Percentiles rank a stretch among this genome's conserved stretches.
These are phyloP conservation scores for Lordiphosa andalusiaca DNA, from an alignment of 2,888 invertebrate species.

Conservation along the genomic window DNA sequence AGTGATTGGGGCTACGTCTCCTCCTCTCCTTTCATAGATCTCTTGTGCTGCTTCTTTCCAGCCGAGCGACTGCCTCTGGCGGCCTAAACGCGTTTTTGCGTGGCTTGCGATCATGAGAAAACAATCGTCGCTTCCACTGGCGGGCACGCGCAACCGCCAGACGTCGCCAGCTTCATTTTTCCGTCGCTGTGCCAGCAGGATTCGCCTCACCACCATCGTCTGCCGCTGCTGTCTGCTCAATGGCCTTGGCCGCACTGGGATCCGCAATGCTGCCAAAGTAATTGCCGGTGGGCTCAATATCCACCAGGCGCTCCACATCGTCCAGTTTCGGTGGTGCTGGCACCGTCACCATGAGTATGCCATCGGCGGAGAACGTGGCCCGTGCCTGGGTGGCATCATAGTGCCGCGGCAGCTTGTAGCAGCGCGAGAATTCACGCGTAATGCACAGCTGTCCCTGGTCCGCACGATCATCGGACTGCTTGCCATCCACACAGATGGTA, in stretches of 20 bases:
- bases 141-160: constrained; percentile 62
- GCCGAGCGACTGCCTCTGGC: constrained; percentile 58
- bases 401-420: constrained; percentile 76
- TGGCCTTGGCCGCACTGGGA: constrained; percentile 61
- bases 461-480: constrained; percentile 69
- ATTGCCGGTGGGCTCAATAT: constrained; percentile 71
- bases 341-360: constrained; percentile 77
- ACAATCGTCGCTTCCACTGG: constrained; percentile 20
- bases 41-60: constrained; percentile 29
- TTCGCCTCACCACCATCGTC: constrained; percentile 49
- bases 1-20: constrained; percentile 7
- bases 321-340: constrained; percentile 77
- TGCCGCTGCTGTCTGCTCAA: constrained; percentile 42
- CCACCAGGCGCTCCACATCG: constrained; percentile 74
- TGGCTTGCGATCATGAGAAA: constrained; percentile 27
- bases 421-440: constrained; percentile 74
- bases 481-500: constrained; percentile 74
- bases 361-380: constrained; percentile 76
- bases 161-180: constrained; percentile 69
- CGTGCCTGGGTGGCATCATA: constrained; percentile 76
- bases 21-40: constrained; percentile 6
- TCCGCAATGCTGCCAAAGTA: constrained; percentile 72
- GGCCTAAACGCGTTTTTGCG: constrained; percentile 53
- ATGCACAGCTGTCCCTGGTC: constrained; percentile 71
- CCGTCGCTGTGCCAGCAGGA: constrained; percentile 64